Conservation (phyloP, 2,888 invertebrate species). For the Patella caerulea region DNA sequence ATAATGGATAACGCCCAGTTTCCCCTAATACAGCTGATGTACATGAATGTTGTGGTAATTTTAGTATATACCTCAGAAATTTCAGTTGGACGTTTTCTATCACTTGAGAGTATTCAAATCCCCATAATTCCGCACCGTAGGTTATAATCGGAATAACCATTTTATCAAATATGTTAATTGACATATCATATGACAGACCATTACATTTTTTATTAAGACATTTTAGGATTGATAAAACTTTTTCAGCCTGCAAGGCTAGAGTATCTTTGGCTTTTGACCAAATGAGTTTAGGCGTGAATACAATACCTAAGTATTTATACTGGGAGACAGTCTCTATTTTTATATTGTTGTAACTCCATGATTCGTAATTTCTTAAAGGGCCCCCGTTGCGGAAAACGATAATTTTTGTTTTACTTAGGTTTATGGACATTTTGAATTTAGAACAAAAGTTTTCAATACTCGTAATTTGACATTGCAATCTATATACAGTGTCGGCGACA, state of each 20-base stretch:
- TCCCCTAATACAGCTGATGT: slow-evolving; percentile 13
- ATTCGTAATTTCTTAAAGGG: background rate
- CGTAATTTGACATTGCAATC: slow-evolving; percentile 23
- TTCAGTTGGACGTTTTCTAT: slow-evolving; percentile 11
- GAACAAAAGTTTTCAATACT: slow-evolving; percentile 17
- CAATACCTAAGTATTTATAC: slow-evolving; percentile 15
- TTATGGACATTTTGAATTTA: background rate
- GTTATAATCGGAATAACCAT: background rate
- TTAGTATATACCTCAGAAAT: background rate
- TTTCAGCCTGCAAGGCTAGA: slow-evolving; percentile 18
- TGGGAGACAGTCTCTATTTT: background rate
- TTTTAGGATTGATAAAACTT: background rate
- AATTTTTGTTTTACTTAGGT: slow-evolving; percentile 9
- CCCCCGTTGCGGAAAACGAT: background rate
- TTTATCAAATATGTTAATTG: slow-evolving; percentile 9
- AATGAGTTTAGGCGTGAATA: slow-evolving; percentile 18
- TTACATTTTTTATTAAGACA: background rate
- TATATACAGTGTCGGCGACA: slow-evolving; percentile 10
- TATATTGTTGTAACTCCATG: background rate
- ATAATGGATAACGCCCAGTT: background rate
- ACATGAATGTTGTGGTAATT: background rate
- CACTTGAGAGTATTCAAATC: background rate
- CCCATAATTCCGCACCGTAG: slow-evolving; percentile 7
- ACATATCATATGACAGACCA: background rate
- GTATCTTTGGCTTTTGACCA: slow-evolving; percentile 1